These are phyloP conservation scores for Ganaspis sp. DNA, from an alignment of 1,140 invertebrate species.

Conservation along the genomic window DNA sequence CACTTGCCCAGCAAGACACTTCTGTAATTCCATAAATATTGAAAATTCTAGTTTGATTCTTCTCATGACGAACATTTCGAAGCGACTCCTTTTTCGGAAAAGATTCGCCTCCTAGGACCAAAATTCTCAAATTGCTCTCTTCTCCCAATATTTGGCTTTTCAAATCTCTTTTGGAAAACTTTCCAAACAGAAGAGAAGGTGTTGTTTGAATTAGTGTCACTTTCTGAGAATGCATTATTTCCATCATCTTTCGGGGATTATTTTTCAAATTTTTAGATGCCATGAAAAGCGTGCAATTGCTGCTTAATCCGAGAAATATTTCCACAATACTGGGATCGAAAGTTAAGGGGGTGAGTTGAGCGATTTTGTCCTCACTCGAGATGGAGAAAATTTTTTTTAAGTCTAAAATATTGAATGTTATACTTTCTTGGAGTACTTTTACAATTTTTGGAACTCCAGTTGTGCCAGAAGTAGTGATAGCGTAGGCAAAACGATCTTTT, in stretches of 20 bases:
- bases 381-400: constrained; percentile 78
- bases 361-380: constrained; percentile 79
- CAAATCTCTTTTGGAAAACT: constrained; percentile 77
- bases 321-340: constrained; percentile 91
- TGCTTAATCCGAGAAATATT: constrained; percentile 81
- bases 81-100: constrained; percentile 75
- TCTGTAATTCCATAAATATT: constrained; percentile 91
- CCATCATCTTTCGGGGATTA: constrained; percentile 73
- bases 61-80: constrained; percentile 72
- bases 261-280: constrained; percentile 77
- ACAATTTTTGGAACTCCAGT: constrained; percentile 81
- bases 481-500: constrained; percentile 75
- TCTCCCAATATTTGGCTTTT: constrained; percentile 77
- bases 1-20: constrained; percentile 89
- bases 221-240: constrained; percentile 68
- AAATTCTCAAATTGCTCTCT: constrained; percentile 75
- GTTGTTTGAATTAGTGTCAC: constrained; percentile 87
- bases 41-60: constrained; percentile 80
- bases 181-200: constrained; percentile 82
- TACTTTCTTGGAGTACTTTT: constrained; percentile 79
- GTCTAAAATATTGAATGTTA: constrained; percentile 80
- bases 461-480: constrained; percentile 81
- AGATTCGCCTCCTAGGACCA: constrained; percentile 81
- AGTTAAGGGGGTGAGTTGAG: constrained; percentile 84
- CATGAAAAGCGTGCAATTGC: constrained; percentile 81